Conservation (phyloP, 2,888 invertebrate genomes). For the Archips xylosteana region DNA sequence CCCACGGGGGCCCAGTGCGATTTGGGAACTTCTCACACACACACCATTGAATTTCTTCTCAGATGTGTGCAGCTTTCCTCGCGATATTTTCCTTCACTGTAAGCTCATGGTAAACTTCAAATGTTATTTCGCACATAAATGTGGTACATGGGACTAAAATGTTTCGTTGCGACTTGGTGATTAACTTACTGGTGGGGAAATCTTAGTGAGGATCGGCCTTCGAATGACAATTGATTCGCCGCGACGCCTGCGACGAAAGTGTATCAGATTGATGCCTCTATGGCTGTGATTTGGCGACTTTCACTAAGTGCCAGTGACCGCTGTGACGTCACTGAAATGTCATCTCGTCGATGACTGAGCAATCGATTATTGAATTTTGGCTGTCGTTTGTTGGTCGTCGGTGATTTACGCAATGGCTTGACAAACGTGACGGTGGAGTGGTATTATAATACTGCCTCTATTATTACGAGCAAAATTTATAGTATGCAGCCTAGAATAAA, state of each 20-base stretch:
- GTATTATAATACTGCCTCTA: neutral
- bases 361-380: conserved; percentile 25
- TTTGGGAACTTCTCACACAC: too few species aligned
- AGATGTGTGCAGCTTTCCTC: too few species aligned
- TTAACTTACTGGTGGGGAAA: conserved; percentile 56
- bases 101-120: too few species aligned
- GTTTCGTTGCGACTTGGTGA: neutral
- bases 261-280: conserved; percentile 72
- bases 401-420: conserved; percentile 10
- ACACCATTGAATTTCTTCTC: too few species aligned
- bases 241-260: conserved; percentile 69
- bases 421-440: neutral
- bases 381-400: neutral
- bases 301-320: conserved; percentile 70
- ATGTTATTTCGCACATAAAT: too few species aligned
- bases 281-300: conserved; percentile 67
- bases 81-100: too few species aligned
- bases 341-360: conserved; percentile 33
- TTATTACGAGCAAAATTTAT: neutral
- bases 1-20: too few species aligned
- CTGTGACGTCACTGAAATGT: conserved; percentile 40
- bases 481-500: neutral
- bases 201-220: conserved; percentile 59
- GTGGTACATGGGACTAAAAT: neutral
- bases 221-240: conserved; percentile 76